Base-by-base conservation (phyloP, 2,113 vertebrate species). In the Casuarius casuarius region DNA sequence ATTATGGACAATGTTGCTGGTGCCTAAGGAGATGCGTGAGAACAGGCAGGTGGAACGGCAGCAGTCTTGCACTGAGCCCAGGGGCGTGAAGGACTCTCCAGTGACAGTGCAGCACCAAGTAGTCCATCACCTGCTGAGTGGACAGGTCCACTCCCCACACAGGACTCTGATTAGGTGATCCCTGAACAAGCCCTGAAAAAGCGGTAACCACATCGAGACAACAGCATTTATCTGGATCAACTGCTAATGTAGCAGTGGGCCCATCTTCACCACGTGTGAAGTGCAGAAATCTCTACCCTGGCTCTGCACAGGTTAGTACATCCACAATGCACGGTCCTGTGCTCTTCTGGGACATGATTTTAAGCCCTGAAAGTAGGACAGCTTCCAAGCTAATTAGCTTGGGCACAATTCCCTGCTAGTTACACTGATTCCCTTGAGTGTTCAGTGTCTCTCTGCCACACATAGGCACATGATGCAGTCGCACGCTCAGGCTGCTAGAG, bases 361-460 rank as follows among this genome's bases (percentile, higher is more conserved):
- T 49, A 66, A 58, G 28, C 3, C 25, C 75, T 77, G 44, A 58
- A 79, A 73, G 14, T 38, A 76, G 75, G 52, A 79, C 21, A 83
- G 19, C 19, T n/a, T 73, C 65, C 63, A 77, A 71, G 49, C 12
- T 85, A 67, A 25, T 26, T 33, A 83, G 5, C 33, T 23, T 68
- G 75, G 58, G 48, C n/a, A n/a, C 6, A 0, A 0, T 61, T n/a
- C 63, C 72, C 52, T 85, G n/a, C 9, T 59, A 22, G 18, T 31
- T 49, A 18, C 10, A 12, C 9, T 9, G n/a, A 65, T 73, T 18
- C 12, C 10, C 11, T 18, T 0, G 4, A 71, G 14, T 4, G 19
- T 17, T 0, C 3, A 71, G 14, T 4, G 19, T 17, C 19, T 25
- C 33, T 16, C 5, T 59, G 40, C 40, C 87, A n/a, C 13, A 1